These are phyloP conservation scores for Leucoraja ocellata DNA, from an alignment of 2,797 vertebrate species.

Conservation along the genomic window DNA sequence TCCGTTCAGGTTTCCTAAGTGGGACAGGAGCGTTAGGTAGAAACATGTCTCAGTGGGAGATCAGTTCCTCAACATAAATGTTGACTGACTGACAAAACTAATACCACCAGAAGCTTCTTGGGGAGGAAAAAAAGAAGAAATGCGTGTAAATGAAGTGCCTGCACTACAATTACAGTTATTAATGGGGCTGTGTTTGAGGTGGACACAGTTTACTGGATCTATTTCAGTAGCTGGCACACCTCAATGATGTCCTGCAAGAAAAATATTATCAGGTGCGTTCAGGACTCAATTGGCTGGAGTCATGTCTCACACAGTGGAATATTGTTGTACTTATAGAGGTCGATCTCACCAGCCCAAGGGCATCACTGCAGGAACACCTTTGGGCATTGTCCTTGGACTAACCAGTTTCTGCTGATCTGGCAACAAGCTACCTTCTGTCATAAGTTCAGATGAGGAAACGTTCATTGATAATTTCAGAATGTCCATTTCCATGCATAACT, in stretches of 20 bases:
- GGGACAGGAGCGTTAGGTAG: neutral
- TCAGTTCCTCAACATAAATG: neutral
- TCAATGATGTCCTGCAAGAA: neutral
- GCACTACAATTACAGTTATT: neutral
- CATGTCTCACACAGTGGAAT: too few relatives aligned
- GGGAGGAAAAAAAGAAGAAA: neutral
- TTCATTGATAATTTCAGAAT: too few relatives aligned
- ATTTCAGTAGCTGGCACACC: neutral
- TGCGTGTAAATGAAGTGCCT: neutral
- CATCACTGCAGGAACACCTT: too few relatives aligned
- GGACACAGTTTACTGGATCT: neutral
- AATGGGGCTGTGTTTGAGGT: neutral
- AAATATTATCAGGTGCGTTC: neutral
- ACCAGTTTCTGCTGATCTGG: too few relatives aligned
- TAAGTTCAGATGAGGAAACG: too few relatives aligned
- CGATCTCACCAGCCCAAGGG: too few relatives aligned
- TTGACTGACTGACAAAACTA: neutral
- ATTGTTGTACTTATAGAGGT: too few relatives aligned
- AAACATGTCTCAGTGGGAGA: neutral
- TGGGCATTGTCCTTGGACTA: too few relatives aligned
- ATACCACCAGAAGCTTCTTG: neutral
- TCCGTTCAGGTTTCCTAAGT: too few relatives aligned
- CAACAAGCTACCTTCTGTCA: too few relatives aligned
- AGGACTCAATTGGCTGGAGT: too few relatives aligned
- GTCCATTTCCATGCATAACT: too few relatives aligned